These are phyloP conservation scores for Montipora capitata DNA, from an alignment of 92 coral and sea anemone genomes.

Conservation along the genomic window DNA sequence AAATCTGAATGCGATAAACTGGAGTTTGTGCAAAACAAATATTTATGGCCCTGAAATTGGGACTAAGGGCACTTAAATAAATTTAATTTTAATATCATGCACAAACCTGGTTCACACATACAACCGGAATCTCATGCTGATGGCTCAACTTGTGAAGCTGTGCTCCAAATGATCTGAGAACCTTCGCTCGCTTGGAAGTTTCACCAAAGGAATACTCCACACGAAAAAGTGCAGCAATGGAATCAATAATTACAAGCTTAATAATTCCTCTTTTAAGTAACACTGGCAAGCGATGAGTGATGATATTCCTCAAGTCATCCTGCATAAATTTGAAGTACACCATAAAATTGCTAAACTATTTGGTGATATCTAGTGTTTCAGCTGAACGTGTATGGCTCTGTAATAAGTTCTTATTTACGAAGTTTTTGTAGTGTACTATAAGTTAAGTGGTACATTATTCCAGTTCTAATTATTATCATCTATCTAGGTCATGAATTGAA, in stretches of 20 bases:
- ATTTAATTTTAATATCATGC: neutral
- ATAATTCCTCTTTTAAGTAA: slow-evolving; percentile 79
- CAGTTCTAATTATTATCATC: too few relatives aligned
- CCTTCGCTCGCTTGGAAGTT: slow-evolving; percentile 85
- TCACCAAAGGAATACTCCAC: slow-evolving; percentile 89
- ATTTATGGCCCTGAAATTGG: too few relatives aligned
- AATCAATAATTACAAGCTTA: slow-evolving; percentile 88
- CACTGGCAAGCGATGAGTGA: slow-evolving; percentile 82
- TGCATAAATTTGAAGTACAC: neutral
- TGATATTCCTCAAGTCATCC: slow-evolving; percentile 85
- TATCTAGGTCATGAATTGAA: too few relatives aligned
- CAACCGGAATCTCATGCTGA: slow-evolving; percentile 78
- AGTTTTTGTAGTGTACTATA: too few relatives aligned
- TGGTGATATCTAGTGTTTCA: too few relatives aligned
- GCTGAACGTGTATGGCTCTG: too few relatives aligned
- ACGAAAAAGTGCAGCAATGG: slow-evolving; percentile 94
- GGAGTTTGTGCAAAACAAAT: too few relatives aligned
- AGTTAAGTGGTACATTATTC: too few relatives aligned
- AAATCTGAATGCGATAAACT: too few relatives aligned
- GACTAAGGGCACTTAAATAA: too few relatives aligned
- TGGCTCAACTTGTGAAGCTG: slow-evolving; percentile 83
- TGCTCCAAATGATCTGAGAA: slow-evolving; percentile 93
- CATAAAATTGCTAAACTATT: neutral
- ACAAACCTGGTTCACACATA: slow-evolving; percentile 96
- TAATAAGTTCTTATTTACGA: too few relatives aligned